Percentiles rank a stretch among this genome's conserved stretches.
These are phyloP conservation scores for Cygnus buccinator DNA, from an alignment of 2,113 vertebrate genomes.

Conservation along the genomic window DNA sequence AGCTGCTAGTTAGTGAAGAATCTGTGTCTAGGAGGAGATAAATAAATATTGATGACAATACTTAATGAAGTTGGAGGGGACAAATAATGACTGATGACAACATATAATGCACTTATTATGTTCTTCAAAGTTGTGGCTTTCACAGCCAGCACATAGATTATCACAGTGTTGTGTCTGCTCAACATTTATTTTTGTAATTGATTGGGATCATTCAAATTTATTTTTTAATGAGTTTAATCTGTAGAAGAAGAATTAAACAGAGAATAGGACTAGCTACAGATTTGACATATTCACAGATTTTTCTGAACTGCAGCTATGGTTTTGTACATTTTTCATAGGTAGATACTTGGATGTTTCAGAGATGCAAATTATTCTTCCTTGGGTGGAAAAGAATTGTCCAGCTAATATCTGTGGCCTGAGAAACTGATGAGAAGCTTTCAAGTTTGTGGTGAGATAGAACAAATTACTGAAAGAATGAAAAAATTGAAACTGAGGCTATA, in stretches of 20 bases:
- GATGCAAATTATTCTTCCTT: background rate
- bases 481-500: background rate
- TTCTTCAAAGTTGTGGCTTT: background rate
- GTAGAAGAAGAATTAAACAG: background rate
- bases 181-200: background rate
- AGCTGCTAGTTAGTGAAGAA: background rate
- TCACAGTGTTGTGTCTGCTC: background rate
- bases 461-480: background rate
- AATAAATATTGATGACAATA: background rate
- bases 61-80: background rate
- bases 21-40: background rate
- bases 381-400: background rate
- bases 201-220: background rate
- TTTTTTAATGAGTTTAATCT: background rate
- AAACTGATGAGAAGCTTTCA: background rate
- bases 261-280: background rate
- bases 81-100: background rate
- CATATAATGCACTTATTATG: background rate
- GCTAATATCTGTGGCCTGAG: background rate
- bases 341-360: background rate
- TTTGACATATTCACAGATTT: background rate
- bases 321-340: background rate
- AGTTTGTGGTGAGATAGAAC: background rate
- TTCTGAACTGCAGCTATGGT: background rate
- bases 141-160: background rate